phyloP scores from a whole-genome alignment of 2,113 vertebrate genomes.

The Paralichthys olivaceus region DNA sequence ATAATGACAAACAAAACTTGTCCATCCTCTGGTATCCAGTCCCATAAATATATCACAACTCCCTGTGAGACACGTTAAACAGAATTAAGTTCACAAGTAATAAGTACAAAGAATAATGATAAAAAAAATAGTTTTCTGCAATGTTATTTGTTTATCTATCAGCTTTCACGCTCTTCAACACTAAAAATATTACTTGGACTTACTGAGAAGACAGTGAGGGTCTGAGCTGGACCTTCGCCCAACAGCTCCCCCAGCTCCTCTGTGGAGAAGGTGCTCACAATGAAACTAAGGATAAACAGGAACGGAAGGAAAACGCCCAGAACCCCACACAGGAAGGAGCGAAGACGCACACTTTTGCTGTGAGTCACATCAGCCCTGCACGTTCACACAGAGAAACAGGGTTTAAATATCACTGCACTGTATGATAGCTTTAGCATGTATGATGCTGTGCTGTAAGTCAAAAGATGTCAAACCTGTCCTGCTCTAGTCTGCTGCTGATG shows the following conservation, averaged over 20 bases:
- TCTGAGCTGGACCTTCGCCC: slow-evolving; percentile 72
- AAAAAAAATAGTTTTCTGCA: not conserved
- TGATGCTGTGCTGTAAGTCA: not conserved
- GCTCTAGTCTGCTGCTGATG: slow-evolving; percentile 73
- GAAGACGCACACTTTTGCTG: slow-evolving; percentile 77
- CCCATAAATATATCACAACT: slow-evolving; percentile 80
- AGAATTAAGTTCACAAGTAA: not conserved
- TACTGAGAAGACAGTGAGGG: slow-evolving; percentile 65
- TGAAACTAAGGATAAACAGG: slow-evolving; percentile 80
- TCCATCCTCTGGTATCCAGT: slow-evolving; percentile 84
- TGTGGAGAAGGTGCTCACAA: slow-evolving; percentile 73
- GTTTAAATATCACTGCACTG: slow-evolving; percentile 14
- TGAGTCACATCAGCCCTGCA: slow-evolving; percentile 71
- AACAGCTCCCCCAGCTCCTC: slow-evolving; percentile 75
- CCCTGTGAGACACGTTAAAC: slow-evolving; percentile 64
- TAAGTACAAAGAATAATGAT: not conserved
- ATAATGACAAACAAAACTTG: slow-evolving; percentile 79
- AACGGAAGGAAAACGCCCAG: slow-evolving; percentile 78
- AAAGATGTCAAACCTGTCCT: slow-evolving; percentile 77
- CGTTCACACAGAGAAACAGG: slow-evolving; percentile 18
- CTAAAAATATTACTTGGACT: slow-evolving; percentile 7
- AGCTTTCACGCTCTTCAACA: not conserved
- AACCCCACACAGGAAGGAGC: slow-evolving; percentile 77
- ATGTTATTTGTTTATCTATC: not conserved
- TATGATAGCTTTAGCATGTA: not conserved